Base-by-base conservation (phyloP, 2,113 vertebrate species). In the Triplophysa dalaica region DNA sequence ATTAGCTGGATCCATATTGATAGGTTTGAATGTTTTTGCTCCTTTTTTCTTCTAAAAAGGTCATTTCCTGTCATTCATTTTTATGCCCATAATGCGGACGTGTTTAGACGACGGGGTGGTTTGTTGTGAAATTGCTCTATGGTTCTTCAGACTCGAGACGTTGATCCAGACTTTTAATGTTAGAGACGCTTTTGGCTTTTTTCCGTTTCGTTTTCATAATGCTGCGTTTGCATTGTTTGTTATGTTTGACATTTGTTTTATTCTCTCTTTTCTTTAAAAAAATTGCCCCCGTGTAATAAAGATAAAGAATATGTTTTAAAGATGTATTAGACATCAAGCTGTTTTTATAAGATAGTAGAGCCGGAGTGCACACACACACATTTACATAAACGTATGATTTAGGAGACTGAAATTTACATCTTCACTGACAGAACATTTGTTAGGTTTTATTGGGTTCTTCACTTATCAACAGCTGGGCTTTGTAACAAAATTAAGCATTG, bases 41-140 rank as follows among this genome's bases (percentile, higher is more conserved):
- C 19, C 29, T 10, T 54, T n/a, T 81, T 74, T 22, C 29, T 9
- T 1, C 80, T 77, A 81, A 78, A 90, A 91, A 92, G 90, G 89
- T 83, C 79, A 89, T 83, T 91, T 79, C 88, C 66, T 70, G 75
- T 90, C 86, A 88, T 89, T 90, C 84, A 89, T 86, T 85, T 87
- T 89, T 90, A 72, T 66, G 82, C 81, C 86, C 82, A 86, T 87
- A 83, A 89, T 68, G 63, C 81, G 75, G 81, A 68, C 1, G 63
- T 38, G 17, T 52, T 38, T 38, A 43, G 33, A 74, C 43, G 62
- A 33, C 4, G 50, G 13, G 24, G 52, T 52, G 29, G 80, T 89
- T 85, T 84, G 14, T 82, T 81, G 77, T 64, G 75, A 83, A 81
- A 78, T 22, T 62, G 43, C 52, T 77, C 43, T n/a, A 11, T 17